Base-by-base conservation (phyloP, 2,888 invertebrate genomes). In the Macrosiphum euphorbiae region DNA sequence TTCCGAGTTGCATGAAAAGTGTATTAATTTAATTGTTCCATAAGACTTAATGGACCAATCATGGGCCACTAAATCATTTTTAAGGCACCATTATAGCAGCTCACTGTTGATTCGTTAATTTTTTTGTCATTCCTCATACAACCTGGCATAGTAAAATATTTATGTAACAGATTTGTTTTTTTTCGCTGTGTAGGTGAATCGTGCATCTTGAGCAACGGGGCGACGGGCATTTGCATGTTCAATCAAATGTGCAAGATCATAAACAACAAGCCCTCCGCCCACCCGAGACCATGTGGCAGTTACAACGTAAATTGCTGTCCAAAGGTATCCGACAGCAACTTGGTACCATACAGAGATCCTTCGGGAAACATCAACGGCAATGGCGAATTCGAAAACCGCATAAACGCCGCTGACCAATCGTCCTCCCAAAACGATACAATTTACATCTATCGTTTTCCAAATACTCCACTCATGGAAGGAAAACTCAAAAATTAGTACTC, bases 271-370 rank as follows among this genome's bases (percentile, higher is more conserved):
- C 5, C 91, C 50, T 5, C 92, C 93, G 78, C 78, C 78, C 3
- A 94, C 93, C 93, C 94, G 3, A 90, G 94, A 87, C 94, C 94
- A 0, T 94, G 94, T 88, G 87, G 55, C 24, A 93, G 91, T n/a
- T 93, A 94, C 84, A 94, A 94, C 26, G 94, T 94, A 3, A 86
- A 90, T 52, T 94, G 94, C 24, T 94, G 94, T 47, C 94, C 94
- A 0, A 88, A 78, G 35, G 78, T 78, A 35, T 35, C 35, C 8
- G 78, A 78, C 20, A 35, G 20, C 35, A 35, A 8, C 20, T 78
- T 78, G 78, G 8, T 78, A 8, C 78, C 78, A 24, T 78, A 35
- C 78, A 20, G 2, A 20, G 78, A 78, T 35, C n/a, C n/a, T 16
- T 78, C 35, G 16, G 16, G 5, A 78, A 35, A 78, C 78, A 78